These are phyloP conservation scores for Allygus modestus DNA, from an alignment of 2,888 invertebrate species.

Conservation along the genomic window DNA sequence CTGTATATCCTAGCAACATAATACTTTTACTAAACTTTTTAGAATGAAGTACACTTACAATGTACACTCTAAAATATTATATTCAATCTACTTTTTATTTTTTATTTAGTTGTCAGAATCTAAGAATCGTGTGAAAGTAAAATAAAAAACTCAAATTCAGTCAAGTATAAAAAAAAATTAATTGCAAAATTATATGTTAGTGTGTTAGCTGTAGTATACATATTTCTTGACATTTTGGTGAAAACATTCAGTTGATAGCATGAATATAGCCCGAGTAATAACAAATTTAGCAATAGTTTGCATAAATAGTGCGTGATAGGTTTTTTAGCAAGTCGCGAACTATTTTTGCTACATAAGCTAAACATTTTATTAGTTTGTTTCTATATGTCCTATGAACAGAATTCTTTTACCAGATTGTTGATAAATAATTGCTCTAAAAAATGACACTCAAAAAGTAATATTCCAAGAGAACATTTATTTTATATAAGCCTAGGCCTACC, in stretches of 20 bases:
- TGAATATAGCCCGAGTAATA: background rate
- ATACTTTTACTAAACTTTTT: background rate
- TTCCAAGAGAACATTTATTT: background rate
- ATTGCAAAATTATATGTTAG: background rate
- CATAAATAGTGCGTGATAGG: background rate
- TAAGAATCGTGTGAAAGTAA: background rate
- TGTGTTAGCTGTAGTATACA: background rate
- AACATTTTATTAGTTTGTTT: background rate
- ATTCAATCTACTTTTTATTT: background rate
- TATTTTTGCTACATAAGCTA: background rate
- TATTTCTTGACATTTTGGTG: background rate
- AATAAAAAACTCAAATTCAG: background rate
- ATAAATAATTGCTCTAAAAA: background rate
- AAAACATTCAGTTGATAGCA: background rate
- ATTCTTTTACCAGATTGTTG: background rate
- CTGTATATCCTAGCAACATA: background rate
- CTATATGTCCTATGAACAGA: constrained; percentile 6
- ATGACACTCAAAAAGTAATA: background rate
- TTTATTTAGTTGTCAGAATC: background rate
- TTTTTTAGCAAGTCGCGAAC: no score
- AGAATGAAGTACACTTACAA: background rate
- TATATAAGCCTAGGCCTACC: no score
- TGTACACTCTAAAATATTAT: background rate
- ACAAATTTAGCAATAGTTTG: background rate
- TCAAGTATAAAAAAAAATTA: background rate